Evolutionary conservation across 2,797 vertebrate species (phyloP), one percentile per base, ranked within the genome.

Genomic region (Enteromius afrohamiltoni): DNA sequence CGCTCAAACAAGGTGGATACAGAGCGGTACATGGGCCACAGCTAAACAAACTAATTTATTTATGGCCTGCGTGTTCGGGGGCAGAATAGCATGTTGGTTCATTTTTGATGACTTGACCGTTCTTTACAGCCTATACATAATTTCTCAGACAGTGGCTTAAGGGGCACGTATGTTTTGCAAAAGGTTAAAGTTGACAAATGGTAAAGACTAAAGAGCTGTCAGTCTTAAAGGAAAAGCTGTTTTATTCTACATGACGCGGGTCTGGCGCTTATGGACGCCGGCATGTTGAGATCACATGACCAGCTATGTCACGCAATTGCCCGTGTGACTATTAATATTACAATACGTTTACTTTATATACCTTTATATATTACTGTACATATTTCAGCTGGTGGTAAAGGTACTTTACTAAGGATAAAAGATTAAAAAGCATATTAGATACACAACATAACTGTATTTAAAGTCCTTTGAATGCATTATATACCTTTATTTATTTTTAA

Each of bases 11-110:
- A 87, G 82, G 86, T 86, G 77, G 68, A 87, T 80, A 67, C 85
- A 82, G 78, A 68, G 53, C 91, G 89, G 76, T 29, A 91, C 88
- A 90, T 83, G 83, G 86, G 88, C 92, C 87, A 62, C 29, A 17
- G 4, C 14, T 49, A 51, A 74, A 51, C 40, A 7, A 58, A 29
- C 51, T 62, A 0, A 26, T 77, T 45, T 45, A 77, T 68, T n/a
- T 8, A 37, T 51, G 60, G 62, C 6, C 3, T 51, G 26, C 23
- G 51, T 80, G 6, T 42, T 69, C 3, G 17, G n/a, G 5, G 42
- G 34, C 7, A 42, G 68, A 62, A 47, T 31, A n/a, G 23, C 11
- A 14, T 47, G 23, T 21, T 9, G 47, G 0, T n/a, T 74, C 11
- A n/a, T 55, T 74, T 34, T 74, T 4, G 17, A 21, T 49, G 45